Base-by-base conservation (phyloP, 2,888 invertebrate genomes). In the Rhingia campestris region DNA sequence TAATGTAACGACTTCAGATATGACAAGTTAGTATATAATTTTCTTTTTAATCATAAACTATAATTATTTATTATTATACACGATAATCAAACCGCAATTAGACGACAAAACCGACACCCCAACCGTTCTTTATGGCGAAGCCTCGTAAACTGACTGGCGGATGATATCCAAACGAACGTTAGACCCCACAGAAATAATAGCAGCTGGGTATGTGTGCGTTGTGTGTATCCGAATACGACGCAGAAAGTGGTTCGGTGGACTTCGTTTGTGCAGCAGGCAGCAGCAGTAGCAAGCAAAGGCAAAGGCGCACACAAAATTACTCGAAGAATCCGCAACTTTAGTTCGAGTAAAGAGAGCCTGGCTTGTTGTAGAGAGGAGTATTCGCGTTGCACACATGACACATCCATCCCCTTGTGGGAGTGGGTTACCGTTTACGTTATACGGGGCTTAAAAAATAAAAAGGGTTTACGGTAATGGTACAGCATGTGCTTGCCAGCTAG, bases 101-200 rank as follows among this genome's bases (percentile, higher is more conserved):
- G 54, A 80, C 54, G 69, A 75, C 51, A 61, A 75, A 61, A 58
- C 75, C 80, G 79, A 75, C 74, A 80, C 80, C 84, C 84, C 80
- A 84, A 75, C 84, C 84, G 84, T 84, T 61, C 74, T 70, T 84
- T 75, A 80, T 84, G 84, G 70, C 80, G 80, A 84, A 80, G 75
- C 70, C 84, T 84, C 84, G 80, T 84, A 70, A 84, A 84, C 84
- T 84, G 84, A 84, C 84, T 84, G 64, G 58, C 80, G 33, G 84
- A 84, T 75, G 66, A 84, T 84, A 70, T 66, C 66, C 70, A 69
- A 84, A 84, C 80, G 74, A 75, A 58, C 84, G 74, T 75, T 80
- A 84, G 84, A 84, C 84, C 80, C 84, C 84, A 84, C 80, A 80
- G 80, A 84, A 81, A 84, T 80, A 84, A 84, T 80, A 80, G 80